Conservation (phyloP, 2,888 invertebrate genomes). For the Temnothorax ravouxi region DNA sequence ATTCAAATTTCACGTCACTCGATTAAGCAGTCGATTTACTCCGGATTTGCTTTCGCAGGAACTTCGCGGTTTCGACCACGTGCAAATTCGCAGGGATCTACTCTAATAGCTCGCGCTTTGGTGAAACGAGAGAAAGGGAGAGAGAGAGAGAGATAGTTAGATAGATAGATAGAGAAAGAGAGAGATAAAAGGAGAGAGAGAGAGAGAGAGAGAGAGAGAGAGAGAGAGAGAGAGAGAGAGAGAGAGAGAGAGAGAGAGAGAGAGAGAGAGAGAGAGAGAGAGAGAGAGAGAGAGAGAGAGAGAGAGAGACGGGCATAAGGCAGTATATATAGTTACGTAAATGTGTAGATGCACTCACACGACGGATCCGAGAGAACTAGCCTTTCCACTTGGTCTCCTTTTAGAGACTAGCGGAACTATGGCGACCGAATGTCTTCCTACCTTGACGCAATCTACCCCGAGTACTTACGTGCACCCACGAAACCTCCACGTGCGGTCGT, state of each 20-base stretch:
- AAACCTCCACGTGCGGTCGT: slow-evolving; percentile 60
- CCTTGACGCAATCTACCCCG: slow-evolving; percentile 73
- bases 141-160: background rate
- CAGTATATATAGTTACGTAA: background rate
- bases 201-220: slow-evolving; percentile 10
- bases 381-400: slow-evolving; percentile 56
- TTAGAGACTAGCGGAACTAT: slow-evolving; percentile 53
- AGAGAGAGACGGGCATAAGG: background rate
- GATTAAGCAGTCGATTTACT: slow-evolving; percentile 78
- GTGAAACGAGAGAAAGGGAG: slow-evolving; percentile 40
- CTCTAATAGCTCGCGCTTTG: slow-evolving; percentile 75
- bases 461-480: slow-evolving; percentile 70
- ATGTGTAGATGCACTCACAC: slow-evolving; percentile 42
- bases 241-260: slow-evolving; percentile 30
- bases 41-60: slow-evolving; percentile 73
- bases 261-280: slow-evolving; percentile 32
- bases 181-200: slow-evolving; percentile 26
- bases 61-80: slow-evolving; percentile 72
- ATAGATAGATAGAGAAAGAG: slow-evolving; percentile 33
- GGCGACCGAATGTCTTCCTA: slow-evolving; percentile 72
- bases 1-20: slow-evolving; percentile 76
- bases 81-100: slow-evolving; percentile 75
- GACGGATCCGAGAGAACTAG: slow-evolving; percentile 51
- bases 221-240: slow-evolving; percentile 9
- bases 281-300: slow-evolving; percentile 6